Conservation (phyloP, 2,113 vertebrate species). For the Diphyllodes magnificus region DNA sequence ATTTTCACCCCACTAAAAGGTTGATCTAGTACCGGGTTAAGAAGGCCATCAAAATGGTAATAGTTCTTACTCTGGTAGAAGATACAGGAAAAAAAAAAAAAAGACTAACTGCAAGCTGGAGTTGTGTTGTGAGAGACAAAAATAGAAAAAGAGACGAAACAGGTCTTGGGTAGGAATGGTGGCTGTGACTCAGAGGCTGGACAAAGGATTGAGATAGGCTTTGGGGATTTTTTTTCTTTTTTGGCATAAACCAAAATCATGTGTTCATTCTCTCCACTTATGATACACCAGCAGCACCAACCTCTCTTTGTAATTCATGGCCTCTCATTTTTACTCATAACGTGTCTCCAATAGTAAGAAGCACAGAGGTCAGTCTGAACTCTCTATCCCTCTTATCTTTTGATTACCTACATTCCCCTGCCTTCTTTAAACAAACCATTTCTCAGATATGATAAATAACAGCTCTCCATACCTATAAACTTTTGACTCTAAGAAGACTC, state of each 20-base stretch:
- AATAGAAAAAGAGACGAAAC: rapidly evolving
- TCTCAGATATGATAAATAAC: constrained; percentile 15
- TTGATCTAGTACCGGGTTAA: not conserved
- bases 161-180: not conserved
- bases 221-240: not conserved
- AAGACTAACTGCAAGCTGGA: not conserved
- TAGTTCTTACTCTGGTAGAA: not conserved
- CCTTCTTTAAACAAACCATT: not conserved
- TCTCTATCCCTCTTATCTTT: constrained; percentile 13
- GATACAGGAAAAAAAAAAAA: not conserved
- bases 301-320: not conserved
- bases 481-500: constrained; percentile 4
- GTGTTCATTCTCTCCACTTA: not conserved
- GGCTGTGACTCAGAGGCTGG: not conserved
- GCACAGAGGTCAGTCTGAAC: not conserved
- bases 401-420: not conserved
- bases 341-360: not conserved
- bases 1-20: not conserved
- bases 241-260: not conserved
- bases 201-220: not conserved
- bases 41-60: not conserved
- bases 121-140: not conserved
- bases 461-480: not conserved
- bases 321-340: not conserved
- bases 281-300: not conserved